Percentiles rank a stretch among this genome's conserved stretches.
Conservation (phyloP, 2,888 invertebrate genomes). For the Carterocephalus palaemon region DNA sequence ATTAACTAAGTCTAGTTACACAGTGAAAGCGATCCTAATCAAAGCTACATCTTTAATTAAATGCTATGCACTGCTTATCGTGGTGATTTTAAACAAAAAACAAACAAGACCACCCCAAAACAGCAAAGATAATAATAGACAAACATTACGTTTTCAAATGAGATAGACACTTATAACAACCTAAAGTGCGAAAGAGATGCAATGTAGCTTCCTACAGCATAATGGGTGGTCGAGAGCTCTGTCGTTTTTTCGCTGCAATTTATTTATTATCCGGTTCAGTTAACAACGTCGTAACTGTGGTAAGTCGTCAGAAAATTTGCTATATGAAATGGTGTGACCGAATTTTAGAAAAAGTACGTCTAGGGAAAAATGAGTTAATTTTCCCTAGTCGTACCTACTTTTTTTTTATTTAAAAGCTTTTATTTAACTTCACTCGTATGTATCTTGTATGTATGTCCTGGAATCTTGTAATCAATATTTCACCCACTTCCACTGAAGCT, state of each 20-base stretch:
- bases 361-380: no score
- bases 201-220: constrained; percentile 38
- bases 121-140: constrained; percentile 62
- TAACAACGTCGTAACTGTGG: constrained; percentile 33
- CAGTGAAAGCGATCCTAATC: constrained; percentile 7
- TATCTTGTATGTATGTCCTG: no score
- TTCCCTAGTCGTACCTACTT: no score
- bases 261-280: constrained; percentile 48
- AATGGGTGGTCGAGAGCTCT: constrained; percentile 66
- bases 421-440: no score
- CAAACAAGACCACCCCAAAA: constrained; percentile 66
- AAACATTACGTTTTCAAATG: constrained; percentile 55
- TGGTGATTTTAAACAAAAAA: constrained; percentile 26
- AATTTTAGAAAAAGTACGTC: no score
- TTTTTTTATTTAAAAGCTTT: no score
- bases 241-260: constrained; percentile 59
- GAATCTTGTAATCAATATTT: no score
- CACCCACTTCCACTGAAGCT: no score
- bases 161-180: constrained; percentile 31
- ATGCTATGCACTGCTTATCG: constrained; percentile 3
- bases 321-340: no score
- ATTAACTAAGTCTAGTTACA: no score
- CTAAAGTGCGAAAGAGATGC: constrained; percentile 39
- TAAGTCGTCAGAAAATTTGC: no score
- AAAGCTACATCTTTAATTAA: no score